Evolutionary conservation across 2,113 vertebrate genomes (phyloP).

Genomic region (Montifringilla adamsi): DNA sequence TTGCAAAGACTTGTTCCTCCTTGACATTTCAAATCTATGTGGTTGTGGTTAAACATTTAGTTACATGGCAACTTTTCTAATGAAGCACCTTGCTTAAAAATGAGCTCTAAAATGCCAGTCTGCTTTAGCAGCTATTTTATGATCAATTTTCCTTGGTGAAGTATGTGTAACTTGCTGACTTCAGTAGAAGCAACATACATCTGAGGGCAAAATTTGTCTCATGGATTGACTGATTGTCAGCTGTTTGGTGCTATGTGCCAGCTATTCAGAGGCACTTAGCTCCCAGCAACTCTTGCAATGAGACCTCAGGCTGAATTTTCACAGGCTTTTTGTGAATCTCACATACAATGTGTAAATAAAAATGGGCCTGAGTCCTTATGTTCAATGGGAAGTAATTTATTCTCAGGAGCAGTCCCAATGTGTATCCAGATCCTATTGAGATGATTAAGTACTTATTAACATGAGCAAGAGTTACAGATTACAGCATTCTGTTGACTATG

Average conservation of each 20-base stretch:
- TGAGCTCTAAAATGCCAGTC: conserved; percentile 1
- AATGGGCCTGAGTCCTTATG: neutral
- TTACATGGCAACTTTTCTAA: conserved; percentile 23
- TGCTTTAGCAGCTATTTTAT: neutral
- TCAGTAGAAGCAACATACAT: neutral
- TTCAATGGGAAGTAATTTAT: conserved; percentile 21
- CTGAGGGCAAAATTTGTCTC: neutral
- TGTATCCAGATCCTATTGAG: conserved; percentile 14
- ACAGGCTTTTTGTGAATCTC: conserved; percentile 24
- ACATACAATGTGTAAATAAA: conserved; percentile 35
- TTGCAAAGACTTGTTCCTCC: neutral
- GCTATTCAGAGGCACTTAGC: neutral
- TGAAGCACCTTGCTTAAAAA: neutral
- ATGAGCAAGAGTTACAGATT: conserved; percentile 20
- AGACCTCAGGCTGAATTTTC: conserved; percentile 23
- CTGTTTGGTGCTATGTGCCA: neutral
- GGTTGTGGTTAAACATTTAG: conserved; percentile 22
- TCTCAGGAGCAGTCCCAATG: conserved; percentile 4
- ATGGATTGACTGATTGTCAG: neutral
- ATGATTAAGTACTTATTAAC: conserved; percentile 39
- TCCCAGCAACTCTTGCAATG: neutral
- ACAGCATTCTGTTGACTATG: neutral
- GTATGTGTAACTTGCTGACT: neutral
- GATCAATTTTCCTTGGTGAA: neutral
- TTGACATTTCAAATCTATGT: conserved; percentile 26